phyloP scores from a whole-genome alignment of 2,113 vertebrate species.

The rat (Rattus norvegicus) region DNA sequence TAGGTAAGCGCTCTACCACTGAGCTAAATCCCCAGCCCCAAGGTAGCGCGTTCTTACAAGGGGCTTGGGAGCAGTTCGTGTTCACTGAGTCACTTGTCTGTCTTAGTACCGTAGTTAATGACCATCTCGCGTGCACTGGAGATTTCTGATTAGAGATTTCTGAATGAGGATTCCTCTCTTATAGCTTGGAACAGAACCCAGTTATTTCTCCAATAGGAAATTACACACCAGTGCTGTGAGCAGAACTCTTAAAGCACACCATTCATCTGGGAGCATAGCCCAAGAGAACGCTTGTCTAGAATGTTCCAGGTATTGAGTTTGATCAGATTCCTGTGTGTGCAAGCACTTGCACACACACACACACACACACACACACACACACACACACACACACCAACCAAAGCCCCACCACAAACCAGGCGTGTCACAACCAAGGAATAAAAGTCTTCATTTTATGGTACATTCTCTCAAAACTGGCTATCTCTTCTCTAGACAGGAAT shows the following conservation, averaged over 20 bases:
- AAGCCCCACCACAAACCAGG: not conserved
- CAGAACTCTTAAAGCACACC: not conserved
- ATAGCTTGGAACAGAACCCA: not conserved
- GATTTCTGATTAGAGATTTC: not conserved
- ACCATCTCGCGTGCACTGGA: not conserved
- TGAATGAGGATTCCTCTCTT: not conserved
- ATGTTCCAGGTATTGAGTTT: not conserved
- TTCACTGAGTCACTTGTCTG: not conserved
- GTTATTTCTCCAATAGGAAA: not conserved
- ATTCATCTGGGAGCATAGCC: not conserved
- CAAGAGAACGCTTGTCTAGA: not conserved
- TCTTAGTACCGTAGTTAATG: not conserved
- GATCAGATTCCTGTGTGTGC: not conserved
- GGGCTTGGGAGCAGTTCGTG: not conserved
- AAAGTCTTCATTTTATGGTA: not conserved
- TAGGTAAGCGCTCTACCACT: too few relatives aligned
- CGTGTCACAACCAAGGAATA: not conserved
- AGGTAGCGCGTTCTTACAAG: not conserved
- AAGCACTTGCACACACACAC: not conserved
- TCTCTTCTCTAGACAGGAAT: not conserved
- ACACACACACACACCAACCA: not conserved
- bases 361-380: not conserved
- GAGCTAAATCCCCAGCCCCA: too few relatives aligned
- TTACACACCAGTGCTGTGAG: not conserved
- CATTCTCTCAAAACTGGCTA: not conserved